Evolutionary conservation across 2,113 vertebrate genomes (phyloP).

Genomic region (Proterorhinus semilunaris): DNA sequence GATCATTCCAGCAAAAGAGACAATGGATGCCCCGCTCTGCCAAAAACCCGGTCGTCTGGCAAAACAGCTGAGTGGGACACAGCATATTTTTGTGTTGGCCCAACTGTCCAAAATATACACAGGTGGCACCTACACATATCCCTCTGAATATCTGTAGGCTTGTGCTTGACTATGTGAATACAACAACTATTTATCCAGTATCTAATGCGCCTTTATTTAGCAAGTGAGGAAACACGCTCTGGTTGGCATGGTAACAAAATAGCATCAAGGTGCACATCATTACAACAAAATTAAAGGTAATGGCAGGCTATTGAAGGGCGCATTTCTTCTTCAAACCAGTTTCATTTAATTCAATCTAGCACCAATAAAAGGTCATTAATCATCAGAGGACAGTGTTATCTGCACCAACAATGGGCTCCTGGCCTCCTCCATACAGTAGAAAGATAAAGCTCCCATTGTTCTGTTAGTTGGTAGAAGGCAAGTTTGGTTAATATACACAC

Average conservation of each 20-base stretch:
- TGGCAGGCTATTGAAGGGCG: not conserved
- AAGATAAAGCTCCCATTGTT: not conserved
- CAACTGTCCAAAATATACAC: conserved; percentile 12
- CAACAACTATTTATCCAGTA: not conserved
- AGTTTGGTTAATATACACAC: not conserved
- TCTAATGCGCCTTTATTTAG: conserved; percentile 5
- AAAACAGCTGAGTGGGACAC: conserved; percentile 73
- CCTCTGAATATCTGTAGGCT: not conserved
- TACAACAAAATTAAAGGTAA: conserved; percentile 10
- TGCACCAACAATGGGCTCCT: not conserved
- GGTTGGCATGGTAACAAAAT: conserved; percentile 46
- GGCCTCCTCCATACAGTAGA: not conserved
- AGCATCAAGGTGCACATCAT: not conserved
- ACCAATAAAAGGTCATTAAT: not conserved
- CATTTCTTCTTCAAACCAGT: not conserved
- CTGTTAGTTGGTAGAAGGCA: not conserved
- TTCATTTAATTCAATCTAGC: not conserved
- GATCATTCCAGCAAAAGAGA: conserved; percentile 72
- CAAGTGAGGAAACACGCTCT: not conserved
- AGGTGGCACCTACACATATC: too few species aligned
- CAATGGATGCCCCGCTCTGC: conserved; percentile 48
- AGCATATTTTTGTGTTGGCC: conserved; percentile 58
- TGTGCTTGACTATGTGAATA: too few species aligned
- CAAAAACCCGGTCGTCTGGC: conserved; percentile 61
- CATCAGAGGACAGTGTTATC: not conserved